Evolutionary conservation across 1,140 invertebrate genomes (phyloP).

Genomic region (Limonius californicus): DNA sequence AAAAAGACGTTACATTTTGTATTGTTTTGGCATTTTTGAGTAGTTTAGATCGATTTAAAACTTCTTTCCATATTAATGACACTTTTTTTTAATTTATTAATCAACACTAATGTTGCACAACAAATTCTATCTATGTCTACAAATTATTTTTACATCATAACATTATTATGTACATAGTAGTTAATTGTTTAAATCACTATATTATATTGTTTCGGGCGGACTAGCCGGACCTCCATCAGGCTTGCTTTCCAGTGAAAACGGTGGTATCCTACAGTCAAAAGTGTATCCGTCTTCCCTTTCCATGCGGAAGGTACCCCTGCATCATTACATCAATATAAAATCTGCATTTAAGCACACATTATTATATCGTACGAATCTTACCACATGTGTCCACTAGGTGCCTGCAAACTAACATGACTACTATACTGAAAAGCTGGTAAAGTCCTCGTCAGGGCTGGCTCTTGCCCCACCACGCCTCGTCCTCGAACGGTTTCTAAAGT

Average conservation of each 20-base stretch:
- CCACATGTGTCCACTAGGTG: constrained; percentile 99
- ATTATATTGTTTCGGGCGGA: constrained; percentile 46
- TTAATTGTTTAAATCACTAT: constrained; percentile 4
- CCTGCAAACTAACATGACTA: constrained; percentile 93
- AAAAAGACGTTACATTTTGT: too few relatives aligned
- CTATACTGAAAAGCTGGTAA: constrained; percentile 96
- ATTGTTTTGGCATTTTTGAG: too few relatives aligned
- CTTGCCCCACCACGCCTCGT: constrained; percentile 91
- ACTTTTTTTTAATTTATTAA: too few relatives aligned
- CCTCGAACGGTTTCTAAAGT: constrained; percentile 93
- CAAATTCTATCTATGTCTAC: too few relatives aligned
- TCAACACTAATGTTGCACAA: too few relatives aligned
- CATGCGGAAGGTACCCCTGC: constrained; percentile 93
- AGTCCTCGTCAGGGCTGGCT: constrained; percentile 82
- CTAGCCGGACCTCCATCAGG: constrained; percentile 61
- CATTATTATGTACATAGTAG: background rate
- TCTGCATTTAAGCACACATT: too few relatives aligned
- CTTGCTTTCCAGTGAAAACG: constrained; percentile 93
- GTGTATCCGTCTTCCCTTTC: constrained; percentile 93
- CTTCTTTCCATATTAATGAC: too few relatives aligned
- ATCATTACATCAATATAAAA: too few relatives aligned
- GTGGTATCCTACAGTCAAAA: constrained; percentile 95
- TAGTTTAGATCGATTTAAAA: too few relatives aligned
- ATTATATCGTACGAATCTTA: constrained; percentile 52
- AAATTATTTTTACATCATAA: too few relatives aligned